These are phyloP conservation scores for Adela reaumurella DNA, from an alignment of 2,888 invertebrate species.

Conservation along the genomic window DNA sequence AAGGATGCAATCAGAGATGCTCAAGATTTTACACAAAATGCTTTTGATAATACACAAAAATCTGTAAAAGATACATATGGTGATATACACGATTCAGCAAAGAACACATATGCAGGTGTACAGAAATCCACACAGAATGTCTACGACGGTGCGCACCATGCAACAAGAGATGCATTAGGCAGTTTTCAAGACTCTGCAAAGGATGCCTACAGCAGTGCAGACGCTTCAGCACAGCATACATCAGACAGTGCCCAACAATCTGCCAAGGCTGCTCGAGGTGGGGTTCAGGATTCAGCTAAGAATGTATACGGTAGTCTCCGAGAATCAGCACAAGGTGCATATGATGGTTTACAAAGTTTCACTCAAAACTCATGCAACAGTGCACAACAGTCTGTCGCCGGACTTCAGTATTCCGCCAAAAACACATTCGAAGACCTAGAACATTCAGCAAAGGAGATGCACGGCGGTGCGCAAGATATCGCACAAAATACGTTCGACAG, in stretches of 20 bases:
- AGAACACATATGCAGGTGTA: too few species aligned
- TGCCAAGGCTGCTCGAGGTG: slow-evolving; percentile 37
- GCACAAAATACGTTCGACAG: slow-evolving; percentile 48
- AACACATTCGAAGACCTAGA: slow-evolving; percentile 47
- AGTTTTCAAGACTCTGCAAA: slow-evolving; percentile 22
- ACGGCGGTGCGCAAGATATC: slow-evolving; percentile 38
- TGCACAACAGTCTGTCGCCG: slow-evolving; percentile 41
- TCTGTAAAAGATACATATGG: too few species aligned
- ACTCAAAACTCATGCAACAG: slow-evolving; percentile 35
- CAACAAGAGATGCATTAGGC: not conserved
- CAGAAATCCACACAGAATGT: too few species aligned
- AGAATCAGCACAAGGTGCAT: slow-evolving; percentile 14
- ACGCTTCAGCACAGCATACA: slow-evolving; percentile 22
- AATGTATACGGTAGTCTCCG: slow-evolving; percentile 21
- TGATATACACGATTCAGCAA: too few species aligned
- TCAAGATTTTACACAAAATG: too few species aligned
- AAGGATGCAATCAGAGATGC: too few species aligned
- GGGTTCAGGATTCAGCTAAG: slow-evolving; percentile 39
- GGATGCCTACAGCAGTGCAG: slow-evolving; percentile 12
- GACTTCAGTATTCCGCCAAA: slow-evolving; percentile 47
- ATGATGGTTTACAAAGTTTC: slow-evolving; percentile 15
- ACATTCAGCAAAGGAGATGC: slow-evolving; percentile 37
- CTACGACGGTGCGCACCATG: not conserved
- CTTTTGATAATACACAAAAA: too few species aligned
- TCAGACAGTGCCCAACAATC: slow-evolving; percentile 10